Base-by-base conservation (phyloP, 2,113 vertebrate species). In the Clarias gariepinus region DNA sequence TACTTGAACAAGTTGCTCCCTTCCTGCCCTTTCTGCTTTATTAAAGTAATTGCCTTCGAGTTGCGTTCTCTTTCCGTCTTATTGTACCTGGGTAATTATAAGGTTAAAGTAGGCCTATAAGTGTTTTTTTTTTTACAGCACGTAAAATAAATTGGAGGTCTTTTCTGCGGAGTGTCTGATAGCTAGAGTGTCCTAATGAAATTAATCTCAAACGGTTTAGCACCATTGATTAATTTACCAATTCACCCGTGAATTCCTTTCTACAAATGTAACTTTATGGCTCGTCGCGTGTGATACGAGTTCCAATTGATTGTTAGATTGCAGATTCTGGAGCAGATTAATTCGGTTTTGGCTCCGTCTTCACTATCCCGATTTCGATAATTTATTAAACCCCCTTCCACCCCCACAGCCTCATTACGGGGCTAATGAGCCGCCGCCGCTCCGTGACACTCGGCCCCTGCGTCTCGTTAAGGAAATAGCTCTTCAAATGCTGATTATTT, bases 401-500 rank as follows among this genome's bases (percentile, higher is more conserved):
- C 96, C 95, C 96, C 66, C 95, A 94, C 96, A 98, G 96, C 95
- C 96, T 97, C 96, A 98, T 98, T 98, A 98, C 85, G 94, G 92
- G 94, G 95, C 93, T 99, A 98, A 98, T 98, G 97, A 98, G 97
- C 96, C 96, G 96, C 97, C 96, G 97, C 96, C 95, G 95, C 96
- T 97, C 95, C 97, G 97, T 98, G 97, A 97, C 97, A 96, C 96
- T 96, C 94, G 96, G 95, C 96, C 96, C 96, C 97, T 97, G 96
- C 95, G 96, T 97, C 97, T 98, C 96, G 97, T 99, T 98, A 99
- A 97, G 96, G 96, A 98, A 98, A 98, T 98, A 96, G 96, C 97
- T 99, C 97, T 97, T 98, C 97, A 97, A 83, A 97, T 98, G 97
- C 97, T 97, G 97, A 98, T 99, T 98, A 98, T 99, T 97, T 98